Evolutionary conservation across 2,113 vertebrate species (phyloP).

Genomic region (Sinocyclocheilus maitianheensis): DNA sequence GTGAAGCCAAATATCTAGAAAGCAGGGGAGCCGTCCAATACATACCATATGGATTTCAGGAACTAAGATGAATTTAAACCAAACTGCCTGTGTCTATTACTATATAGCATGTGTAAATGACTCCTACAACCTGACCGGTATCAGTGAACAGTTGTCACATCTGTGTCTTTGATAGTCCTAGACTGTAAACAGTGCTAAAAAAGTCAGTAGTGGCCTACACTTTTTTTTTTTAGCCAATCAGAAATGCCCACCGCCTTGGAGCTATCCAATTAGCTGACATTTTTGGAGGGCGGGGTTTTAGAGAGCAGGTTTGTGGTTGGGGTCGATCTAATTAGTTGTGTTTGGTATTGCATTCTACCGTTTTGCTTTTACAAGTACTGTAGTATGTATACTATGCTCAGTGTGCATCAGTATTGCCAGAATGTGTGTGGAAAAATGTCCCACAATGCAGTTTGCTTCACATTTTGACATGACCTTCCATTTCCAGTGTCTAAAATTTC

Average conservation of each 20-base stretch:
- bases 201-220: not conserved
- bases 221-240: not conserved
- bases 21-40: not conserved
- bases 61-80: too few species aligned
- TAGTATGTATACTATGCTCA: not conserved
- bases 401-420: not conserved
- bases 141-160: not conserved
- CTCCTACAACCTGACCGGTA: not conserved
- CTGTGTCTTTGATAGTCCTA: not conserved
- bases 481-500: not conserved
- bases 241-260: not conserved
- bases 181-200: not conserved
- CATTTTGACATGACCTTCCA: not conserved
- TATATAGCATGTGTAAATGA: too few species aligned
- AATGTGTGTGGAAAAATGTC: not conserved
- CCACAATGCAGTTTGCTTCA: not conserved
- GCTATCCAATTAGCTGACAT: not conserved
- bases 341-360: constrained; percentile 48
- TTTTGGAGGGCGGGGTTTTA: not conserved
- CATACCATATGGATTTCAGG: not conserved
- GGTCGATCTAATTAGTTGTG: constrained; percentile 55
- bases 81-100: too few species aligned
- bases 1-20: not conserved
- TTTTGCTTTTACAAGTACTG: constrained; percentile 32
- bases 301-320: not conserved